Evolutionary conservation across 2,113 vertebrate genomes (phyloP), one percentile per base, ranked within the genome.

Genomic region (Phoenicopterus ruber): DNA sequence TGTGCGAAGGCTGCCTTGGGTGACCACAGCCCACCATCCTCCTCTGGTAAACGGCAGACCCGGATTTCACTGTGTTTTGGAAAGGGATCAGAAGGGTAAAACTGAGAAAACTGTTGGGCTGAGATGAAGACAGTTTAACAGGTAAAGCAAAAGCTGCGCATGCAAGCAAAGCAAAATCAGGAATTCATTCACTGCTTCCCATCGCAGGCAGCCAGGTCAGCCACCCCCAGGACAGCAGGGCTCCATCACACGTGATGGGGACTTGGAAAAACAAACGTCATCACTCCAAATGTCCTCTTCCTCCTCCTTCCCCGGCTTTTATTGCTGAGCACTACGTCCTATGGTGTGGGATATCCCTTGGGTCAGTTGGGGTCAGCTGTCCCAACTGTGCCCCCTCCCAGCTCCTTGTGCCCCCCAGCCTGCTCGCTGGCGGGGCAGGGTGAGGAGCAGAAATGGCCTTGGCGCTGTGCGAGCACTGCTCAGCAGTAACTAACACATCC

Each of bases 171-270:
- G 34, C 32, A 36, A 61, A 36, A 29, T 19, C 7, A 17, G 63
- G 73, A n/a, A 32, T 87, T 87, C 6, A 44, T 32, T 8, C 32
- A 16, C 46, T 8, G 17, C 54, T 50, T 50, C 54, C 36, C 36
- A 1, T 49, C 2, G 7, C 49, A 17, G 34, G 58, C 2, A 5
- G 34, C 38, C 3, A 42, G 26, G 26, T 54, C 49, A 65, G 14
- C 34, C 34, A 17, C 21, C 50, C 22, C 50, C 29, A 8, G 72
- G 52, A 29, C 24, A 24, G n/a, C 44, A 1, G 52, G 72, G 36
- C 52, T 67, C 31, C 8, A 12, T n/a, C 28, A 25, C 1, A 4
- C 1, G 1, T 28, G 32, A 40, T 2, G 1, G 36, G 49, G 62
- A 34, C 29, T 21, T 47, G 54, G 62, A 49, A 46, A 40, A 50